Percentiles rank a stretch among this genome's conserved stretches.
Evolutionary conservation across 1,140 invertebrate genomes (phyloP).

Genomic region (Globodera rostochiensis): DNA sequence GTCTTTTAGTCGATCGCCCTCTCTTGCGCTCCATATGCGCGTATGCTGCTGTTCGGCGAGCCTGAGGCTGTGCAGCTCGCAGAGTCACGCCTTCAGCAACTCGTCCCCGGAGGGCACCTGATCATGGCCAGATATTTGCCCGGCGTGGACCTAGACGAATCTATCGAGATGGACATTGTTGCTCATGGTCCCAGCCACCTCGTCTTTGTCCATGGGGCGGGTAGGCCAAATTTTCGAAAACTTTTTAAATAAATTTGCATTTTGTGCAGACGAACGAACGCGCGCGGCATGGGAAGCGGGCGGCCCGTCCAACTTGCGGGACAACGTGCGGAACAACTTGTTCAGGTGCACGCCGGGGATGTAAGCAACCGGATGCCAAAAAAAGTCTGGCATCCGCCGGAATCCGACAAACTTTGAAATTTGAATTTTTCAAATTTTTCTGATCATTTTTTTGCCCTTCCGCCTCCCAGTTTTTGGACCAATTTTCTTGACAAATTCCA

Average conservation of each 20-base stretch:
- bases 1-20: neutral
- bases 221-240: neutral
- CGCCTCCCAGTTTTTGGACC: no score
- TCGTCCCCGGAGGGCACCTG: neutral
- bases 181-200: slow-evolving; percentile 1
- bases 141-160: neutral
- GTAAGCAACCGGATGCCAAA: neutral
- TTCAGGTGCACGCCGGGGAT: neutral
- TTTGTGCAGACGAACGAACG: neutral
- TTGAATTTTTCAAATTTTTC: no score
- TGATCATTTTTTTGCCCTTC: no score
- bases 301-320: slow-evolving; percentile 9
- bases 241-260: neutral
- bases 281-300: slow-evolving; percentile 11
- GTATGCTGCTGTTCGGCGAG: neutral
- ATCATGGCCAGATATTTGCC: neutral
- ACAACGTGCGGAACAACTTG: slow-evolving; percentile 8
- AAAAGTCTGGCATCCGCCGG: no score
- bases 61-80: neutral
- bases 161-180: slow-evolving; percentile 5
- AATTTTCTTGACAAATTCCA: no score
- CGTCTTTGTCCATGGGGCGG: neutral
- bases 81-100: neutral
- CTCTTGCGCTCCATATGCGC: neutral
- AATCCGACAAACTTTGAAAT: no score